These are phyloP conservation scores for Chelonus insularis DNA, from an alignment of 1,140 invertebrate species.

Conservation along the genomic window DNA sequence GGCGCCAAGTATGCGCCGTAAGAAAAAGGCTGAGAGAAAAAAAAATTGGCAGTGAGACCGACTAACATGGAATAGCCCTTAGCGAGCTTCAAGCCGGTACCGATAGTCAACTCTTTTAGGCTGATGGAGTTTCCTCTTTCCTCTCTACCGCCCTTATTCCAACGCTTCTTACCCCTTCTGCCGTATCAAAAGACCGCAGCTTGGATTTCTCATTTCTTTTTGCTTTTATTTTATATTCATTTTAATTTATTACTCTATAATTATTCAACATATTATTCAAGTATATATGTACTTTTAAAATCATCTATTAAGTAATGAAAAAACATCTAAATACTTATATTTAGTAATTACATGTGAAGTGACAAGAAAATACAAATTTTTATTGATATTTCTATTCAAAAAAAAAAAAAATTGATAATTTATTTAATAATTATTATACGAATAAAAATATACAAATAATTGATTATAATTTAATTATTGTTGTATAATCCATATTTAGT, in stretches of 20 bases:
- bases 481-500: too few species aligned
- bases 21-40: constrained; percentile 38
- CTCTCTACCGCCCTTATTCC: constrained; percentile 37
- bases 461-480: too few species aligned
- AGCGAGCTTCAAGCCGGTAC: constrained; percentile 43
- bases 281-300: too few species aligned
- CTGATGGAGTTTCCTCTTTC: constrained; percentile 45
- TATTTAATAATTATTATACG: too few species aligned
- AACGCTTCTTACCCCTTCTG: constrained; percentile 30
- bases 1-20: constrained; percentile 56
- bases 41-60: constrained; percentile 50
- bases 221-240: constrained; percentile 1
- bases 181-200: too few species aligned
- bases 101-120: constrained; percentile 55
- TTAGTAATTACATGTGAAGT: too few species aligned
- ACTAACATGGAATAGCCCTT: constrained; percentile 61
- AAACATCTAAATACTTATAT: too few species aligned
- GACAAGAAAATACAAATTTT: too few species aligned
- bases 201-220: too few species aligned
- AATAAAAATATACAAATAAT: too few species aligned
- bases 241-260: not conserved
- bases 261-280: too few species aligned
- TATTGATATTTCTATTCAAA: not conserved
- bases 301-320: too few species aligned
- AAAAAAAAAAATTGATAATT: not conserved